Evolutionary conservation across 2,113 vertebrate genomes (phyloP).

Genomic region (Callipepla californica): DNA sequence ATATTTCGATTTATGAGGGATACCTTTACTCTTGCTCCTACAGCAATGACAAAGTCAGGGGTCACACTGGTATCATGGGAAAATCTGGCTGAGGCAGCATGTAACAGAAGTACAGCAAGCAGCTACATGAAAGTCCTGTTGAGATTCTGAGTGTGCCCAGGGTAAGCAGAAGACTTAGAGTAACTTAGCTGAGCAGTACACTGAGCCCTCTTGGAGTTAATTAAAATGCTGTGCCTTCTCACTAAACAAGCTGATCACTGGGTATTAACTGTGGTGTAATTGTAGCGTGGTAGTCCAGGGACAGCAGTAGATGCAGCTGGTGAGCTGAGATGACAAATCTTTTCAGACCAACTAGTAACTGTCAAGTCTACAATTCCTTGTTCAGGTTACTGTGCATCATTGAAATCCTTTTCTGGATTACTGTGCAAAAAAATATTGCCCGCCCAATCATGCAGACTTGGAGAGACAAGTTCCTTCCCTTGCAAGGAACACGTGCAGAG

Average conservation of each 20-base stretch:
- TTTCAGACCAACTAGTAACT: neutral
- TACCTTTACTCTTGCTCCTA: neutral
- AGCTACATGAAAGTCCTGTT: neutral
- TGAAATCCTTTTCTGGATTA: neutral
- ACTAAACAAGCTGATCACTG: neutral
- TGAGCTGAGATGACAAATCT: neutral
- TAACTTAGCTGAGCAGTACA: neutral
- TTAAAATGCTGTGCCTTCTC: neutral
- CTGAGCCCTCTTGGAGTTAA: neutral
- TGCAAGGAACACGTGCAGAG: neutral
- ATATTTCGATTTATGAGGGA: neutral
- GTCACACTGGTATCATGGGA: neutral
- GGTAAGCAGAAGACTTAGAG: neutral
- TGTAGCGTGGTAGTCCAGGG: neutral
- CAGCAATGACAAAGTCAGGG: neutral
- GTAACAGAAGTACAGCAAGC: neutral
- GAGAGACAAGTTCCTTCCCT: neutral
- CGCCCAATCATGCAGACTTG: neutral
- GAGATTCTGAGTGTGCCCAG: neutral
- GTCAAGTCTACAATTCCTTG: neutral
- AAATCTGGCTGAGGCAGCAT: neutral
- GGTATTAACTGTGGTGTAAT: neutral
- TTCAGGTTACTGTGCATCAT: neutral
- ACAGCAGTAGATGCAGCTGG: neutral
- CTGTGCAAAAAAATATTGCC: neutral